Evolutionary conservation across 2,113 vertebrate species (phyloP).

Genomic region (Leucosticte australis): DNA sequence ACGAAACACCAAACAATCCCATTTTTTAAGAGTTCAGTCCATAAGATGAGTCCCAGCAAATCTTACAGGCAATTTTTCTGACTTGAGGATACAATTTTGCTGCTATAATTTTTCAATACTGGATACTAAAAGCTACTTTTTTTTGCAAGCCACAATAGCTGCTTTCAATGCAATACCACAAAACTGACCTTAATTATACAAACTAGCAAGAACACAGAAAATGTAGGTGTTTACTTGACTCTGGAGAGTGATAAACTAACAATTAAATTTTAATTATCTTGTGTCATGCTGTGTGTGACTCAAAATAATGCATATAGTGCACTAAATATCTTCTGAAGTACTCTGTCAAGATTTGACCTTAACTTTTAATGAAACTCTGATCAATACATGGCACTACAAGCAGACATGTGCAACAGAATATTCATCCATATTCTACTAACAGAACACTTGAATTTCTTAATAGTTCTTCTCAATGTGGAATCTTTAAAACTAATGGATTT

Average conservation of each 20-base stretch:
- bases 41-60: neutral
- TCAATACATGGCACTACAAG: neutral
- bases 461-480: neutral
- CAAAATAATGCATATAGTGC: neutral
- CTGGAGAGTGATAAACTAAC: neutral
- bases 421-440: neutral
- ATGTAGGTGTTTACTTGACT: constrained; percentile 4
- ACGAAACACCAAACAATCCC: neutral
- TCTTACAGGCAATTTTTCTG: constrained; percentile 18
- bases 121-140: neutral
- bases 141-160: neutral
- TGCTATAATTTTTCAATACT: neutral
- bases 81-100: neutral
- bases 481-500: neutral
- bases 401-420: neutral
- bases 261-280: neutral
- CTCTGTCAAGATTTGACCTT: neutral
- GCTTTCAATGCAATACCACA: neutral
- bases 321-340: neutral
- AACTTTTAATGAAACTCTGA: neutral
- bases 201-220: neutral
- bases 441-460: neutral
- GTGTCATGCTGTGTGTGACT: neutral
- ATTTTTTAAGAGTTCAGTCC: neutral
- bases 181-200: neutral